phyloP scores from a whole-genome alignment of 2,113 vertebrate genomes.

The Gallinago undulata region DNA sequence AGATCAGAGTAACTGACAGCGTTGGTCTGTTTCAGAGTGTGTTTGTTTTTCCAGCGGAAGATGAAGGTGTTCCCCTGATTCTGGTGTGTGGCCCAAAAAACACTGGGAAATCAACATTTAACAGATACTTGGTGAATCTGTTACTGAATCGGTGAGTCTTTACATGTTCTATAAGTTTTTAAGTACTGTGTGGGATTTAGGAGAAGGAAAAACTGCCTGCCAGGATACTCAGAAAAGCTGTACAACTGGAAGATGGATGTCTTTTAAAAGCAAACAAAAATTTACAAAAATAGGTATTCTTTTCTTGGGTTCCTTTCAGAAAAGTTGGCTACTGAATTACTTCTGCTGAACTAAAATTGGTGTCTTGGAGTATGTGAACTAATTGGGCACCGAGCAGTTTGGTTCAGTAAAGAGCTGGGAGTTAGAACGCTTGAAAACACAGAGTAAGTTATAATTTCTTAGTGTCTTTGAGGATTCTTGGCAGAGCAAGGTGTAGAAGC shows the following conservation, averaged over 20 bases:
- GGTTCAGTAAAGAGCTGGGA: neutral
- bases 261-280: neutral
- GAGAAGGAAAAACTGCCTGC: neutral
- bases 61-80: slow-evolving; percentile 84
- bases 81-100: slow-evolving; percentile 88
- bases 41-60: slow-evolving; percentile 76
- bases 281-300: neutral
- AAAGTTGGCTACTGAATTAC: neutral
- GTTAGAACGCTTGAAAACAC: fast-evolving
- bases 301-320: neutral
- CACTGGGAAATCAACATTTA: slow-evolving; percentile 92
- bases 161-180: fast-evolving
- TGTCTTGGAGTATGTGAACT: neutral
- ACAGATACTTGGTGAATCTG: slow-evolving; percentile 87
- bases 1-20: neutral
- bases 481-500: too few species aligned
- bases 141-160: slow-evolving; percentile 87
- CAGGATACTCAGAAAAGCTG: neutral
- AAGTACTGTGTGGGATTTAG: neutral
- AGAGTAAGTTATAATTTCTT: neutral
- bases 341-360: fast-evolving
- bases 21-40: fast-evolving
- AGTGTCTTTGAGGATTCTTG: neutral
- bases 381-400: fast-evolving
- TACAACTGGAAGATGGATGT: neutral